Percentiles rank a stretch among this genome's conserved stretches.
phyloP scores from a whole-genome alignment of 2,113 vertebrate genomes.

The Campylomormyrus tamandua region DNA sequence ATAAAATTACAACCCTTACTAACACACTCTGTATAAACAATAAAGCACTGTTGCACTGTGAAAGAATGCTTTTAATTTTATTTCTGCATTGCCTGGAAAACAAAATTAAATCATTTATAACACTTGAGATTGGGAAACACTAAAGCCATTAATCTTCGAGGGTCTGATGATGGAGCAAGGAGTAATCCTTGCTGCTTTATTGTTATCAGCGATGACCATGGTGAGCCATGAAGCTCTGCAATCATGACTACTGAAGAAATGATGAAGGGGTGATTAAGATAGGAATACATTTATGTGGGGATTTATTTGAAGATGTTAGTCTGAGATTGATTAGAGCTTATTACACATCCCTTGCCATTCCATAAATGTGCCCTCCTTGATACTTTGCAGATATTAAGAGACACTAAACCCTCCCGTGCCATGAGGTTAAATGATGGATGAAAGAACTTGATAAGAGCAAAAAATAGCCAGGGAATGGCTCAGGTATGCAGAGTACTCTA shows the following conservation, averaged over 20 bases:
- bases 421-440: background rate
- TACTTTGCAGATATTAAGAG: background rate
- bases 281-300: background rate
- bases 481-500: background rate
- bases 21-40: background rate
- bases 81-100: background rate
- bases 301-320: conserved; percentile 25
- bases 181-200: background rate
- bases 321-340: conserved; percentile 13
- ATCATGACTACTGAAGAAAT: conserved; percentile 6
- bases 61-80: background rate
- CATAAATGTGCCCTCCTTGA: background rate
- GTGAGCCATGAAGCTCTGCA: background rate
- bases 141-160: conserved; percentile 6
- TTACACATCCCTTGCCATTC: background rate
- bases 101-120: conserved; percentile 5
- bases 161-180: background rate
- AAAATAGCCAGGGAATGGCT: background rate
- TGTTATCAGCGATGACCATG: conserved; percentile 24
- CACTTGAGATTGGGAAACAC: background rate
- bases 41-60: background rate
- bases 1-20: background rate
- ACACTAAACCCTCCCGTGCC: background rate
- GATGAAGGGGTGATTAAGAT: conserved; percentile 20
- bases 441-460: background rate